These are phyloP conservation scores for Galerucella calmariensis DNA, from an alignment of 2,888 invertebrate genomes.

Conservation along the genomic window DNA sequence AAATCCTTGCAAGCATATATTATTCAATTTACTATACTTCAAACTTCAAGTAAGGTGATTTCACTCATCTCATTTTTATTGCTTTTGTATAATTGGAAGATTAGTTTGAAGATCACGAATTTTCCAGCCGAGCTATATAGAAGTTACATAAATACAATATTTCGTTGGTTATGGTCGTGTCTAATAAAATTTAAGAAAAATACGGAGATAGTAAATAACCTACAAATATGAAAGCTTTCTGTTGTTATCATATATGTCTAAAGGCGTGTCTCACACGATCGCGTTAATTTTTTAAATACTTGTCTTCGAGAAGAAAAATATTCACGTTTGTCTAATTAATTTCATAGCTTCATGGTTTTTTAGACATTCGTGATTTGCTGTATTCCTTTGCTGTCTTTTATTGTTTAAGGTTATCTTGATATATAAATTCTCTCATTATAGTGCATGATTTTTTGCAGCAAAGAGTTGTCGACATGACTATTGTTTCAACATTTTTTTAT, in stretches of 20 bases:
- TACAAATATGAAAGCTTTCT: neutral
- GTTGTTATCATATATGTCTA: neutral
- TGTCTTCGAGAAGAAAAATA: neutral
- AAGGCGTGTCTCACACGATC: neutral
- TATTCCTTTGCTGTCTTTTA: neutral
- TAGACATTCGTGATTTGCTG: too few relatives aligned
- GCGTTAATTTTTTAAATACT: neutral
- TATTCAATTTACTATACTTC: neutral
- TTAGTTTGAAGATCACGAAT: neutral
- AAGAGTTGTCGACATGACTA: constrained; percentile 5
- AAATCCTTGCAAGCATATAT: too few relatives aligned
- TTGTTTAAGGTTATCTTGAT: constrained; percentile 19
- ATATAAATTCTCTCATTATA: constrained; percentile 19
- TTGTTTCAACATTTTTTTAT: constrained; percentile 14
- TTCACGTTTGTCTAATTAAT: neutral
- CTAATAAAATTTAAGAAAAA: neutral
- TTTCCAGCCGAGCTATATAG: neutral
- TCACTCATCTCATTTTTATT: neutral
- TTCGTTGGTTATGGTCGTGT: neutral
- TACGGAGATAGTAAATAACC: neutral
- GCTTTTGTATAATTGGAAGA: neutral
- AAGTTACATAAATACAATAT: neutral
- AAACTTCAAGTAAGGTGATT: neutral
- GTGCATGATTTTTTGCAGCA: constrained; percentile 19
- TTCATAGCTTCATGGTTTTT: neutral